These are phyloP conservation scores for Seladonia tumulorum DNA, from an alignment of 2,888 invertebrate genomes.

Conservation along the genomic window DNA sequence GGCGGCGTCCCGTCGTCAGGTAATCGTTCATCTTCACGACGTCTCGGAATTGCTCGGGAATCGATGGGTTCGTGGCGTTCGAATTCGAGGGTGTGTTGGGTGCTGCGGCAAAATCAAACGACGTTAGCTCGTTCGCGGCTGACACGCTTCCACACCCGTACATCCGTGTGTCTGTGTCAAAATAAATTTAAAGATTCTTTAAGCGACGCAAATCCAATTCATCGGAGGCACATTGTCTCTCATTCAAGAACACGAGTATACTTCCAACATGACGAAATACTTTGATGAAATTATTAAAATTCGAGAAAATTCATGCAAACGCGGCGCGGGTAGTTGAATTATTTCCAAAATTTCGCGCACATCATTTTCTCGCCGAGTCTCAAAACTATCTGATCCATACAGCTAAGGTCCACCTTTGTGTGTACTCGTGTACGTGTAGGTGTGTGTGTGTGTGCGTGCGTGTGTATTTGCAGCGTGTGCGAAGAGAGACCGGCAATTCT, in stretches of 20 bases:
- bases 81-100: constrained; percentile 79
- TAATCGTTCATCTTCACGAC: constrained; percentile 95
- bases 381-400: background rate
- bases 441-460: background rate
- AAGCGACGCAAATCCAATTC: too few species aligned
- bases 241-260: too few species aligned
- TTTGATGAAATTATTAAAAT: background rate
- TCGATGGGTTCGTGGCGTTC: constrained; percentile 81
- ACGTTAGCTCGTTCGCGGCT: constrained; percentile 24
- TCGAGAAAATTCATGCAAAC: too few species aligned
- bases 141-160: background rate
- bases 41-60: constrained; percentile 86
- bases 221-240: too few species aligned
- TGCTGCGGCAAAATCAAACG: constrained; percentile 67
- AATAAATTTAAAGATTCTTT: too few species aligned
- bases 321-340: too few species aligned
- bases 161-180: background rate
- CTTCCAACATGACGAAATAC: too few species aligned
- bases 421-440: background rate
- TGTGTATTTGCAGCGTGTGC: background rate
- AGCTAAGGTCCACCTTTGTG: background rate
- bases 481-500: constrained; percentile 3
- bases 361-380: background rate
- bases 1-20: constrained; percentile 92
- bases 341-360: background rate